Evolutionary conservation across 2,888 invertebrate species (phyloP).

Genomic region (Aleiodes testaceus): DNA sequence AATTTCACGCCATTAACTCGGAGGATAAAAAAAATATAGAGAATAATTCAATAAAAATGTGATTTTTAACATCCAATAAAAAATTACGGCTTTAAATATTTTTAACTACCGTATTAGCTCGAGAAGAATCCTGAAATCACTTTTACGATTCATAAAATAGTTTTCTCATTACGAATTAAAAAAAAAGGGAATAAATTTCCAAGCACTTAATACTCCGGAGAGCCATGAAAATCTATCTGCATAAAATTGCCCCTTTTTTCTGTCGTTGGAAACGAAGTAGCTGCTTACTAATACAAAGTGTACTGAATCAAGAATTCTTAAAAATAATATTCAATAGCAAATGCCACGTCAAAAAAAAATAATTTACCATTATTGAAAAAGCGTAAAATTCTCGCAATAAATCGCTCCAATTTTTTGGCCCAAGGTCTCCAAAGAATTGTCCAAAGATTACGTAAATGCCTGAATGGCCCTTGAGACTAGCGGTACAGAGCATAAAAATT

Average conservation of each 20-base stretch:
- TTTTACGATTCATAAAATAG: slow-evolving; percentile 6
- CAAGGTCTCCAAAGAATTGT: not conserved
- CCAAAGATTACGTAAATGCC: slow-evolving; percentile 24
- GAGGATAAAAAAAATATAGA: too few relatives aligned
- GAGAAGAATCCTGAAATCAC: not conserved
- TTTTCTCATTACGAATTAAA: not conserved
- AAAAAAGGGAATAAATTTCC: too few relatives aligned
- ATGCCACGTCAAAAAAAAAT: too few relatives aligned
- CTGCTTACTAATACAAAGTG: slow-evolving; percentile 59
- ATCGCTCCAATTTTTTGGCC: not conserved
- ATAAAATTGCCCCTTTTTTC: slow-evolving; percentile 5
- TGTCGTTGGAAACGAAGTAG: not conserved
- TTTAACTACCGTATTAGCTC: too few relatives aligned
- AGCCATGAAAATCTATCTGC: not conserved
- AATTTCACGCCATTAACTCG: too few relatives aligned
- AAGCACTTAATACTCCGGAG: too few relatives aligned
- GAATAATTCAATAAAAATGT: too few relatives aligned
- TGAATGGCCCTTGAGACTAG: slow-evolving; percentile 41
- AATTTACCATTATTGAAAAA: too few relatives aligned
- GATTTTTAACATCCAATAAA: too few relatives aligned
- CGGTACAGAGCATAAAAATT: slow-evolving; percentile 45
- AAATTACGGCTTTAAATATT: too few relatives aligned
- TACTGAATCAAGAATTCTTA: slow-evolving; percentile 37
- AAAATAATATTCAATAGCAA: too few relatives aligned
- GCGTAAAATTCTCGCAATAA: too few relatives aligned